phyloP scores from a whole-genome alignment of 2,797 vertebrate genomes.

The Denticeps clupeoides region DNA sequence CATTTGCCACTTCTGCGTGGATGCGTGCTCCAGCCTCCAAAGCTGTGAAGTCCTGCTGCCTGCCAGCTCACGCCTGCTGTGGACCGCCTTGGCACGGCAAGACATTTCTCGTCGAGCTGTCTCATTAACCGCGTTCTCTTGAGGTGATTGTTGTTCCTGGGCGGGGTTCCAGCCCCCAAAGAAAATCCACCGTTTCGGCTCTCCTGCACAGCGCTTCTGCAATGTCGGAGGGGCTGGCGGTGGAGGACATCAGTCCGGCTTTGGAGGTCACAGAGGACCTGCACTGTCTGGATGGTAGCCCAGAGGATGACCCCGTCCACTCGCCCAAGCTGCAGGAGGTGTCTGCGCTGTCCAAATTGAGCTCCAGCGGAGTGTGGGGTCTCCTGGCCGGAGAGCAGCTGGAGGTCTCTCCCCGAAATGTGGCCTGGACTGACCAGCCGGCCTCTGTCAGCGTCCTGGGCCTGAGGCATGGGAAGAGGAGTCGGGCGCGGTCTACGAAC shows the following conservation, averaged over 20 bases:
- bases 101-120: constrained; percentile 18
- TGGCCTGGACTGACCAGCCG: constrained; percentile 61
- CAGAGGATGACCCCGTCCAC: constrained; percentile 59
- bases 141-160: constrained; percentile 23
- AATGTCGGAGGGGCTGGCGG: constrained; percentile 77
- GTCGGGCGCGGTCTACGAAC: constrained; percentile 85
- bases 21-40: no score
- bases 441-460: constrained; percentile 66
- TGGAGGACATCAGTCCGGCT: constrained; percentile 90
- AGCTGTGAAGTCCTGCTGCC: no score
- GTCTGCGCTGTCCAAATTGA: constrained; percentile 54
- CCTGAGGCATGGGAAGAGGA: constrained; percentile 75
- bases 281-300: constrained; percentile 70
- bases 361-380: constrained; percentile 57
- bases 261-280: constrained; percentile 95
- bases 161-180: constrained; percentile 24
- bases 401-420: constrained; percentile 47
- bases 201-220: no score
- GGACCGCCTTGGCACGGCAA: constrained; percentile 13
- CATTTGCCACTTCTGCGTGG: no score
- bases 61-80: constrained; percentile 4
- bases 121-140: constrained; percentile 11
- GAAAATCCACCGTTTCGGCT: constrained; percentile 19
- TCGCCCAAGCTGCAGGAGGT: constrained; percentile 52
- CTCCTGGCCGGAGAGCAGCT: constrained; percentile 50